Percentiles rank a stretch among this genome's conserved stretches.
phyloP scores from a whole-genome alignment of 1,140 invertebrate species.

The Temnothorax longispinosus region DNA sequence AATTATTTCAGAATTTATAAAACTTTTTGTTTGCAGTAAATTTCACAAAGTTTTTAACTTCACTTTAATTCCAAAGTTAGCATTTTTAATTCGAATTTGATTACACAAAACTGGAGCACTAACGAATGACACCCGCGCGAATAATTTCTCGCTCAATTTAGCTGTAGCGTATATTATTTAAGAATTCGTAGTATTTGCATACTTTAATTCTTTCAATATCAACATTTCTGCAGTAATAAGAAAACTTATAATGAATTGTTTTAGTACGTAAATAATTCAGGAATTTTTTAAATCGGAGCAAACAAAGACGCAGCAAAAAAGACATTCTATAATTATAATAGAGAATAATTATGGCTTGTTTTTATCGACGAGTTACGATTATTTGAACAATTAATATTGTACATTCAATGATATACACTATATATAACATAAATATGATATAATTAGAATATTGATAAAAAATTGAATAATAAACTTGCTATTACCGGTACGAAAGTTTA shows the following conservation, averaged over 20 bases:
- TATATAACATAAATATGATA: background rate
- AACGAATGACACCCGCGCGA: background rate
- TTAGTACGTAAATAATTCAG: background rate
- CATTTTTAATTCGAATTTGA: background rate
- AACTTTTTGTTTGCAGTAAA: background rate
- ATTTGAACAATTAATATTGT: background rate
- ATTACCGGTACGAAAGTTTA: background rate
- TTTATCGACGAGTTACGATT: background rate
- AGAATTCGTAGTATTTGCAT: background rate
- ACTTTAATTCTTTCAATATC: background rate
- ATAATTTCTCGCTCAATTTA: background rate
- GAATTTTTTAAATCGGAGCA: background rate
- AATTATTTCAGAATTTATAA: slow-evolving; percentile 1
- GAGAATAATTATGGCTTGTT: background rate
- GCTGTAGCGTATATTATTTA: background rate
- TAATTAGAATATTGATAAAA: background rate
- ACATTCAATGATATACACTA: background rate
- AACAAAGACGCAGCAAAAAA: background rate
- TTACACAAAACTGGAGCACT: slow-evolving; percentile 1
- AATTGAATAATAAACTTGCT: background rate
- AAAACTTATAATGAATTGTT: background rate
- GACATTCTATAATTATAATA: background rate
- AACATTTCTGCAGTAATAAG: background rate
- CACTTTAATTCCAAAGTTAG: background rate
- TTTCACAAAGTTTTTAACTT: background rate